These are phyloP conservation scores for Drosophila greeni DNA, from an alignment of 2,888 invertebrate genomes.

Conservation along the genomic window DNA sequence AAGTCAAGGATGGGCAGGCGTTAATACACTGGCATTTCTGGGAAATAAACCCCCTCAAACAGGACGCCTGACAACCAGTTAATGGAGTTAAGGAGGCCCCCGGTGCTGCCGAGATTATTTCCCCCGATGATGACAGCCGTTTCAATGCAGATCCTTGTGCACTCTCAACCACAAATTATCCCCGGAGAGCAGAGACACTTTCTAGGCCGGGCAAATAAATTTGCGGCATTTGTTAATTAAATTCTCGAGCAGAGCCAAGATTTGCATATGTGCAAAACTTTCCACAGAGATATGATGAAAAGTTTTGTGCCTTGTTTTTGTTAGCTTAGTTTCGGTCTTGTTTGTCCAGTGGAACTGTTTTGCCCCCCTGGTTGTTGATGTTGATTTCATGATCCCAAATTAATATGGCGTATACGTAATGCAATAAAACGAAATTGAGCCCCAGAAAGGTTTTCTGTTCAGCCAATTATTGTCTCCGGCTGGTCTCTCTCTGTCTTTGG, in stretches of 20 bases:
- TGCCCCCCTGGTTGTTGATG: conserved; percentile 25
- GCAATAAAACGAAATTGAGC: conserved; percentile 61
- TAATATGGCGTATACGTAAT: conserved; percentile 60
- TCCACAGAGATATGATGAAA: conserved; percentile 23
- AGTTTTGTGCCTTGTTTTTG: conserved; percentile 8
- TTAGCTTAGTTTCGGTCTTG: background rate
- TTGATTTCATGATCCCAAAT: conserved; percentile 62
- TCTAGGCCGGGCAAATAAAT: conserved; percentile 32
- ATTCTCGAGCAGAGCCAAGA: conserved; percentile 40
- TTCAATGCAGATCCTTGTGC: background rate
- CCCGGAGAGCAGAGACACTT: conserved; percentile 5
- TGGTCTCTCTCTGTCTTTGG: background rate
- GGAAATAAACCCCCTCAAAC: background rate
- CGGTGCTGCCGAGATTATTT: background rate
- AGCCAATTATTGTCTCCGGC: conserved; percentile 52
- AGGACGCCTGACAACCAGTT: background rate
- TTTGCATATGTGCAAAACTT: conserved; percentile 35
- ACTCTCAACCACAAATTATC: conserved; percentile 21
- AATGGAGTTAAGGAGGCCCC: conserved; percentile 6
- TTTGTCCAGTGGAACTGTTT: conserved; percentile 24
- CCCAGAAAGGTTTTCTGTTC: conserved; percentile 23
- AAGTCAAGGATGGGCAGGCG: too few species aligned
- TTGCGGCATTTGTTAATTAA: conserved; percentile 57
- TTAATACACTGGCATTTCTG: conserved; percentile 1
- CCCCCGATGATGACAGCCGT: background rate